Conservation (phyloP, 2,888 invertebrate genomes). For the Eledona agricola region DNA sequence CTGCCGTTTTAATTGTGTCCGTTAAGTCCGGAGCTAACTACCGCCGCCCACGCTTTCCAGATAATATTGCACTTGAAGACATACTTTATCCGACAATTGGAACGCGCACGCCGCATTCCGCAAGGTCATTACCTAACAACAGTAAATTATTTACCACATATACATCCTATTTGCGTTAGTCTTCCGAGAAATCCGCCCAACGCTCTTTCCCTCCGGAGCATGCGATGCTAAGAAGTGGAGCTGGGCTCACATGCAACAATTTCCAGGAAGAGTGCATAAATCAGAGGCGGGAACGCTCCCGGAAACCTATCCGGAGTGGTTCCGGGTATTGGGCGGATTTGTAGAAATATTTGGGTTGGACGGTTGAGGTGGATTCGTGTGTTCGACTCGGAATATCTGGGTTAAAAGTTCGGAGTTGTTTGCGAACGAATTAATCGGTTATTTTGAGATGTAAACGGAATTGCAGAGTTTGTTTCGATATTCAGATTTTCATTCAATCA, state of each 20-base stretch:
- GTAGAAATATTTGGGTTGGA: background rate
- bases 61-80: slow-evolving; percentile 42
- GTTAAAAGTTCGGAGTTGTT: slow-evolving; percentile 26
- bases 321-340: background rate
- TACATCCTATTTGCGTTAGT: slow-evolving; percentile 16
- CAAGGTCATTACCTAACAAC: slow-evolving; percentile 42
- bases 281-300: no score
- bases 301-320: background rate
- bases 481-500: background rate
- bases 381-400: slow-evolving; percentile 6
- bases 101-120: slow-evolving; percentile 41
- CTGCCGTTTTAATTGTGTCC: slow-evolving; percentile 36
- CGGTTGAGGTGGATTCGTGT: slow-evolving; percentile 1
- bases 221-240: background rate
- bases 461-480: slow-evolving; percentile 4
- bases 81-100: slow-evolving; percentile 42
- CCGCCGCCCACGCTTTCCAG: slow-evolving; percentile 35
- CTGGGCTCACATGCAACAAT: background rate
- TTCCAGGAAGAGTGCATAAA: background rate
- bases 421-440: slow-evolving; percentile 15
- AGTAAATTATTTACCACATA: slow-evolving; percentile 31
- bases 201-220: slow-evolving; percentile 4
- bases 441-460: slow-evolving; percentile 18
- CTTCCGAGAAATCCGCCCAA: slow-evolving; percentile 22
- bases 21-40: slow-evolving; percentile 30